Base-by-base conservation (phyloP, 2,888 invertebrate genomes). In the Cataglyphis rosenhaueri region DNA sequence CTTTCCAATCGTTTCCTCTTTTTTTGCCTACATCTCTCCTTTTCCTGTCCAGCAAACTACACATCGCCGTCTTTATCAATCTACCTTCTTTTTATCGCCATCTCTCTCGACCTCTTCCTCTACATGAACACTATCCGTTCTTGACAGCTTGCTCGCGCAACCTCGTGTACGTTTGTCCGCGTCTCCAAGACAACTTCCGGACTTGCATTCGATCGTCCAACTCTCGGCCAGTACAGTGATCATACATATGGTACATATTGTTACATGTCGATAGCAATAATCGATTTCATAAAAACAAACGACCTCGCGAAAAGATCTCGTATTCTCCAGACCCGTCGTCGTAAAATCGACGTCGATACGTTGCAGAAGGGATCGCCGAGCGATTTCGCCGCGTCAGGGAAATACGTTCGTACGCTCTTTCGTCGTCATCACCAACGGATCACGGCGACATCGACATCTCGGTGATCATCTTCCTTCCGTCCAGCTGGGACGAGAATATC, bases 241-340 rank as follows among this genome's bases (percentile, higher is more conserved):
- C 62, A 5, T 62, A 74, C 74, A n/a, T 73, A 29, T 25, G 32
- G 18, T 75, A 66, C 75, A 9, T 52, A 75, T 38, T 12, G 9
- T 18, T 18, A 25, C n/a, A 68, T 57, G 78, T 74, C 79, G 82
- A n/a, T 85, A 85, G 84, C 85, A 86, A 84, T 87, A 71, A 70
- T 79, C 84, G 82, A 85, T 86, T 88, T 88, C 90, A 87, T 89
- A 90, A 89, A 89, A 89, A 82, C 76, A 32, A 83, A 89, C 85
- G 88, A 86, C n/a, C 71, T 73, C 66, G 81, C 83, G 75, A 81
- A 55, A 81, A 71, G 59, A 44, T 44, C 62, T 62, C 68, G 48
- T 68, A 70, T 71, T 85, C 85, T 38, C 12, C 25, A 55, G 38
- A 76, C 15, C 38, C 25, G 41, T 8, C 61, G 64, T 88, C 85